These are phyloP conservation scores for Tipula unca DNA, from an alignment of 2,888 invertebrate species.

Conservation along the genomic window DNA sequence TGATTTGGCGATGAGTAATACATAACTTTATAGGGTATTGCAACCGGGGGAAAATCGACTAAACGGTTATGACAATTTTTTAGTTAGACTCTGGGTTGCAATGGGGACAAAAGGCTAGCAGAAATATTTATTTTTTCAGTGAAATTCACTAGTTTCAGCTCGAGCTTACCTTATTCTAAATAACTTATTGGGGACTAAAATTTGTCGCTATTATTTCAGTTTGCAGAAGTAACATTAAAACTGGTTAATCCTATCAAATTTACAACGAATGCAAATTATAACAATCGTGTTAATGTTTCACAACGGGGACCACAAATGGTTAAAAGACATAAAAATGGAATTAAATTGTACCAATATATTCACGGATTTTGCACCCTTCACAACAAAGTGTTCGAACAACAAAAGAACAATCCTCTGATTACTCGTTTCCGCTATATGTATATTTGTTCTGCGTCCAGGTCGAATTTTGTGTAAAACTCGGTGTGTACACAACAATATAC, in stretches of 20 bases:
- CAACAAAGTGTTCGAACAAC: background rate
- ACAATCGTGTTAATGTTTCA: background rate
- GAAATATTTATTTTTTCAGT: too few relatives aligned
- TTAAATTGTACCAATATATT: background rate
- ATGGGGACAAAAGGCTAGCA: too few relatives aligned
- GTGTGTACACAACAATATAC: background rate
- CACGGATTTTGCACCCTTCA: background rate
- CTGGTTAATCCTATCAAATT: background rate
- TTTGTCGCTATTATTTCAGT: too few relatives aligned
- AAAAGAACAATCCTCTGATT: background rate
- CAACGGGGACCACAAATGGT: background rate
- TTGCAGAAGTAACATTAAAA: background rate
- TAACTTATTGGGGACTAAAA: too few relatives aligned
- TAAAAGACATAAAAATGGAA: background rate
- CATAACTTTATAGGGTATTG: too few relatives aligned
- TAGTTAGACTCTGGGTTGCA: too few relatives aligned
- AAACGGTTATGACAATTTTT: too few relatives aligned
- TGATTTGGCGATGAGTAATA: background rate
- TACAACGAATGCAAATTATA: background rate
- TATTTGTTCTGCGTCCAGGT: background rate
- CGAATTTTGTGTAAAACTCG: background rate
- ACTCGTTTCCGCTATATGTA: background rate
- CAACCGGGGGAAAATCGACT: too few relatives aligned
- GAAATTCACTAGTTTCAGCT: too few relatives aligned
- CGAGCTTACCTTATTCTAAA: too few relatives aligned